Base-by-base conservation (phyloP, 2,888 invertebrate species). In the Calliscelio sp. region DNA sequence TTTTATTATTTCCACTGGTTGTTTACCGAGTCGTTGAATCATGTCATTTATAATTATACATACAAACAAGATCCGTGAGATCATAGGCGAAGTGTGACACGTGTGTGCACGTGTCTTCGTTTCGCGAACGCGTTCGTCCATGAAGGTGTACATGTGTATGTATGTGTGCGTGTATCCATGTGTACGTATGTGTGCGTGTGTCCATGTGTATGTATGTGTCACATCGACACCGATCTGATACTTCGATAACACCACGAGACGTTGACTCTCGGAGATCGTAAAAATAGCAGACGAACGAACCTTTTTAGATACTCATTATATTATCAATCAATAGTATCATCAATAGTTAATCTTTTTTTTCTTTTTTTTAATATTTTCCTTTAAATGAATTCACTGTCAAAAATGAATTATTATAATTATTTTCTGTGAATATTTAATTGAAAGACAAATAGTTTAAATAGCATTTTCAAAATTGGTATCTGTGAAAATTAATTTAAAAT, bases 21-120 rank as follows among this genome's bases (percentile, higher is more conserved):
- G 77, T 77, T 82, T 82, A 75, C 75, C 44, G 59, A 77, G 46
- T 73, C 41, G 73, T 80, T 80, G 79, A 80, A 80, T 80, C 80
- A 73, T 25, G 77, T 68, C 68, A 55, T 49, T 49, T 70, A 59
- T 74, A 77, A 77, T 81, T 78, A 66, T 78, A 82, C 77, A 71
- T 66, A 73, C 77, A 78, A 82, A 77, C 61, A 65, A 82, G 53
- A 78, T 61, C 41, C 61, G 38, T 80, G 74, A 78, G 70, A 81
- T 84, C 78, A 84, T 71, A 71, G 80, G 16, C 68, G 55, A 71
- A 74, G 49, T 51, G 24, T 63, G 78, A 61, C 84, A 85, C 84
- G 73, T 74, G 77, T 59, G 38, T 66, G 46, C 8, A 8, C 77
- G 68, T 68, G 68, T 77, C 68, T 77, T 59, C 28, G n/a, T 41